phyloP scores from a whole-genome alignment of 2,888 invertebrate species.

The Megamerina dolium region DNA sequence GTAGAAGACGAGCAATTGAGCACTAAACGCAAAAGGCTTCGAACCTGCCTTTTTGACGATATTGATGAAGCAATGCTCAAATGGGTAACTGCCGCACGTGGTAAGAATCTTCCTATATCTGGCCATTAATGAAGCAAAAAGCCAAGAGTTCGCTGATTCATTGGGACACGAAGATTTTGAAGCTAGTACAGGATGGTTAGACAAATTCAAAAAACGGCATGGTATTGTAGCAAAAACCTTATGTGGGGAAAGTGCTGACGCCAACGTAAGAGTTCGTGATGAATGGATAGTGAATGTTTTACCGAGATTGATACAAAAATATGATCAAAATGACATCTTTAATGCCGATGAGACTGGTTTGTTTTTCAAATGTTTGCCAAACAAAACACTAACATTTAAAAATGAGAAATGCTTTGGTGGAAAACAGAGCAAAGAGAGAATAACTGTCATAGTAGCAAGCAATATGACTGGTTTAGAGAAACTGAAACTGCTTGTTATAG shows the following conservation, averaged over 20 bases:
- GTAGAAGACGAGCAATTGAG: conserved; percentile 12
- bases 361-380: conserved; percentile 10
- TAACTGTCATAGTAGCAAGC: conserved; percentile 9
- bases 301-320: conserved; percentile 16
- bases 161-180: too few relatives aligned
- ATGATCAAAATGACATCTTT: conserved; percentile 13
- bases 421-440: conserved; percentile 12
- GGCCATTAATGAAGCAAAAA: too few relatives aligned
- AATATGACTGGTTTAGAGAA: conserved; percentile 15
- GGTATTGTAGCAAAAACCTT: too few relatives aligned
- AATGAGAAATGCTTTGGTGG: conserved; percentile 11
- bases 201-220: conserved; percentile 15
- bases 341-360: conserved; percentile 7
- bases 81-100: too few relatives aligned
- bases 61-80: too few relatives aligned
- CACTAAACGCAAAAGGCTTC: conserved; percentile 13
- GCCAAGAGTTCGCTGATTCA: too few relatives aligned
- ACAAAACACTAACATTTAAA: conserved; percentile 9
- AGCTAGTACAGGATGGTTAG: too few relatives aligned
- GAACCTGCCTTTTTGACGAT: conserved; percentile 14
- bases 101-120: too few relatives aligned
- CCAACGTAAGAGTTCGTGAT: conserved; percentile 12
- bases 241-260: too few relatives aligned
- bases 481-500: conserved; percentile 12
- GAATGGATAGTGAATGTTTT: conserved; percentile 12